These are phyloP conservation scores for Fulmarus glacialis DNA, from an alignment of 2,113 vertebrate species.

Conservation along the genomic window DNA sequence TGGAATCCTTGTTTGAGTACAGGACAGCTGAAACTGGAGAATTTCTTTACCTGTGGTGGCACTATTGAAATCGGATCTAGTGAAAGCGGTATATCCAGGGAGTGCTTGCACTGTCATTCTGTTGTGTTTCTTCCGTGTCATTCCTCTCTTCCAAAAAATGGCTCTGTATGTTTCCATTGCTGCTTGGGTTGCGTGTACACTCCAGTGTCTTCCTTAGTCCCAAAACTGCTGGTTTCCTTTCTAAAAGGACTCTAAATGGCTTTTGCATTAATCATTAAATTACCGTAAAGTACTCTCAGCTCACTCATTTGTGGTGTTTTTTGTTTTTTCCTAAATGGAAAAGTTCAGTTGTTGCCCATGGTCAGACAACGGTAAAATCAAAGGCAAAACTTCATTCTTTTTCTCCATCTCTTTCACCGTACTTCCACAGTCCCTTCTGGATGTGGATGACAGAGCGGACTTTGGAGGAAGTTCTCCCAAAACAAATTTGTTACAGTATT, in stretches of 20 bases:
- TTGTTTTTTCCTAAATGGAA: not conserved
- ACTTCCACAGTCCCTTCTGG: not conserved
- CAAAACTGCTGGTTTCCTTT: not conserved
- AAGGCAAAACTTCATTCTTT: not conserved
- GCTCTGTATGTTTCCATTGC: not conserved
- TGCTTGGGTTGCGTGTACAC: not conserved
- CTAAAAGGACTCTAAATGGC: not conserved
- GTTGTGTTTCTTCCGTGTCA: accelerated
- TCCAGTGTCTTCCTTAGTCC: not conserved
- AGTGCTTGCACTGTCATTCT: not conserved
- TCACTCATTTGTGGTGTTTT: not conserved
- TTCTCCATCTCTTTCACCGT: not conserved
- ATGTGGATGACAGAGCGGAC: accelerated
- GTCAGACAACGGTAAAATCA: not conserved
- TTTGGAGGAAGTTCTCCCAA: not conserved
- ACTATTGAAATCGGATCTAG: accelerated
- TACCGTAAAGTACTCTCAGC: not conserved
- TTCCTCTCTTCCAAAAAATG: not conserved
- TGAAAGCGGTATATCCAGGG: not conserved
- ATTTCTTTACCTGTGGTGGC: not conserved
- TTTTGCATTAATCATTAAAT: not conserved
- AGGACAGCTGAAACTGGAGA: not conserved
- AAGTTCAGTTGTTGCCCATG: not conserved
- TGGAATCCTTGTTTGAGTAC: not conserved
- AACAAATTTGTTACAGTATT: not conserved